Evolutionary conservation across 2,797 vertebrate species (phyloP), one percentile per base, ranked within the genome.

Genomic region (Pagetopsis macropterus): DNA sequence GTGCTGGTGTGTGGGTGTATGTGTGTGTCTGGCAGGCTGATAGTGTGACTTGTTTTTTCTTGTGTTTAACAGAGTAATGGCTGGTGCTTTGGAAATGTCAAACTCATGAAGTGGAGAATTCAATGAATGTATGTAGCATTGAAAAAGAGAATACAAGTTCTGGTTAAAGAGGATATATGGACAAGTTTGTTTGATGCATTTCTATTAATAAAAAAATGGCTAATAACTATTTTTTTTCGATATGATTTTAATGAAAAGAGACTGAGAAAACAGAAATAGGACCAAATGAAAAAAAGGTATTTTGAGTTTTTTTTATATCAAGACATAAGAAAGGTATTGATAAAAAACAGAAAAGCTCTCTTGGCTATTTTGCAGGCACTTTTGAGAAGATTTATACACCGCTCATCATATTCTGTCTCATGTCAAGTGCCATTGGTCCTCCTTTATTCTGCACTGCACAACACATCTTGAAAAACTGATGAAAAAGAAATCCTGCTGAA

Each of bases 31-130:
- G 46, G 33, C 33, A 37, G 54, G 12, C 27, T 64, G 45, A 3
- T 51, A 1, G 44, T 9, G 21, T 73, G 17, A 64, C 49, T n/a
- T n/a, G 52, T 65, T 15, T 44, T 61, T 54, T 44, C 45, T 80
- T 64, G 67, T 66, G 43, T 54, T 56, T 62, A 59, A 57, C 54
- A 71, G 51, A 58, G 83, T 55, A 69, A 31, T 61, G 50, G 19
- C 45, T 60, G 46, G 37, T 65, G 3, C 65, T 71, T 75, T 63
- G 58, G 43, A 66, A 64, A 78, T 81, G 83, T 80, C 19, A 69
- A 65, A 48, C 46, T 50, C 15, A 52, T 41, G 61, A 79, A 79
- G n/a, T 54, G 3, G 50, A 19, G 3, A 59, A 41, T 71, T 57
- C 10, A 5, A 9, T 21, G 12, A 37, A 27, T 56, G 45, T 55